Conservation (phyloP, 2,888 invertebrate genomes). For the Odontocerum albicorne region DNA sequence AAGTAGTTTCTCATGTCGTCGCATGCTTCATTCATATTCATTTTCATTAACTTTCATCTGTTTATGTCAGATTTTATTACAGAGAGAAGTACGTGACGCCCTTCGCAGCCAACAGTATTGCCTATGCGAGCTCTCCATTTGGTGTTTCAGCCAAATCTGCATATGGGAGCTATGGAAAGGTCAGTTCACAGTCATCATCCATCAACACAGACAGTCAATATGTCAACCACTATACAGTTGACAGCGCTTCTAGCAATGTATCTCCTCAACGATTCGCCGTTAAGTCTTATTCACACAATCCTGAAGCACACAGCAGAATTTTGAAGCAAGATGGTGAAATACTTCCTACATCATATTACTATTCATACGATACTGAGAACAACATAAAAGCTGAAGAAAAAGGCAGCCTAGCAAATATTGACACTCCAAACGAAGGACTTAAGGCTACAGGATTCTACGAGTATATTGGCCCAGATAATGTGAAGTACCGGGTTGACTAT, state of each 20-base stretch:
- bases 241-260: constrained; percentile 20
- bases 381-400: constrained; percentile 54
- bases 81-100: not conserved
- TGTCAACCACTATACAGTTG: constrained; percentile 16
- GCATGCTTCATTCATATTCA: too few species aligned
- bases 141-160: not conserved
- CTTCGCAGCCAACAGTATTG: not conserved
- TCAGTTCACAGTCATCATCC: not conserved
- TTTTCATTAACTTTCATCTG: too few species aligned
- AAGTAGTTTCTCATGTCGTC: too few species aligned
- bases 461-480: constrained; percentile 59
- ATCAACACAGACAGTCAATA: constrained; percentile 9
- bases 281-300: constrained; percentile 1
- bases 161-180: not conserved
- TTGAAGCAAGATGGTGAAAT: constrained; percentile 25
- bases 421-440: constrained; percentile 53
- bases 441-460: constrained; percentile 57
- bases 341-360: constrained; percentile 25
- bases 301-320: constrained; percentile 27
- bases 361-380: constrained; percentile 53
- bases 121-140: not conserved
- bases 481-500: constrained; percentile 55
- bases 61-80: too few species aligned
- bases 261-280: not conserved
- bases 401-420: constrained; percentile 53